These are phyloP conservation scores for Trissolcus brochymenae DNA, from an alignment of 2,888 invertebrate genomes.

Conservation along the genomic window DNA sequence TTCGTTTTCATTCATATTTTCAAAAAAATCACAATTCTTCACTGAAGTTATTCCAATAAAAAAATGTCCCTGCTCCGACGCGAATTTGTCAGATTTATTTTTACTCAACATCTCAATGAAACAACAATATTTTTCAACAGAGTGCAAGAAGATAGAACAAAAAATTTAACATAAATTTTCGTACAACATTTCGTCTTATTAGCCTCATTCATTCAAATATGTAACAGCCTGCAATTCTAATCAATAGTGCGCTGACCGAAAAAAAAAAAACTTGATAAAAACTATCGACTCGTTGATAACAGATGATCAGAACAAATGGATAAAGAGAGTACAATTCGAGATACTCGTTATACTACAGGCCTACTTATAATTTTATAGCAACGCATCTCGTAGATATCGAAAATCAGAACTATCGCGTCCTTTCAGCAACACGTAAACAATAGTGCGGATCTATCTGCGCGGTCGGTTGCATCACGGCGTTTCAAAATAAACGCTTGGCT, in stretches of 20 bases:
- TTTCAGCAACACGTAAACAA: conserved; percentile 1
- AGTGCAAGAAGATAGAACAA: not conserved
- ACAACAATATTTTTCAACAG: too few relatives aligned
- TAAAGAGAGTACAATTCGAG: conserved; percentile 20
- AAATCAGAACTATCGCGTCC: conserved; percentile 8
- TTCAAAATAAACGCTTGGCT: conserved; percentile 62
- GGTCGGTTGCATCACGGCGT: conserved; percentile 41
- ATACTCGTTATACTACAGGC: conserved; percentile 4
- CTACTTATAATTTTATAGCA: conserved; percentile 35
- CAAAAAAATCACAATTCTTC: too few relatives aligned
- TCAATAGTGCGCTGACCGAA: not conserved
- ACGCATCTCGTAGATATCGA: not conserved
- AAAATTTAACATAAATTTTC: not conserved
- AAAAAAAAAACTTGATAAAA: not conserved
- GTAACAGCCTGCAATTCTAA: conserved; percentile 3
- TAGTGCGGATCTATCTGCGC: not conserved
- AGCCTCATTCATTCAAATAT: not conserved
- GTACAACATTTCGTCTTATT: not conserved
- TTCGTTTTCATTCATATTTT: too few relatives aligned
- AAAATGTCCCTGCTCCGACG: too few relatives aligned
- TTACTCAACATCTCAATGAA: too few relatives aligned
- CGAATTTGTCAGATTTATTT: too few relatives aligned
- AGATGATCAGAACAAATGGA: conserved; percentile 19
- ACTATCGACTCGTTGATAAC: conserved; percentile 17
- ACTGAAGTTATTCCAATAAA: too few relatives aligned